phyloP scores from a whole-genome alignment of 2,113 vertebrate genomes.

The Sphyrna mokarran region DNA sequence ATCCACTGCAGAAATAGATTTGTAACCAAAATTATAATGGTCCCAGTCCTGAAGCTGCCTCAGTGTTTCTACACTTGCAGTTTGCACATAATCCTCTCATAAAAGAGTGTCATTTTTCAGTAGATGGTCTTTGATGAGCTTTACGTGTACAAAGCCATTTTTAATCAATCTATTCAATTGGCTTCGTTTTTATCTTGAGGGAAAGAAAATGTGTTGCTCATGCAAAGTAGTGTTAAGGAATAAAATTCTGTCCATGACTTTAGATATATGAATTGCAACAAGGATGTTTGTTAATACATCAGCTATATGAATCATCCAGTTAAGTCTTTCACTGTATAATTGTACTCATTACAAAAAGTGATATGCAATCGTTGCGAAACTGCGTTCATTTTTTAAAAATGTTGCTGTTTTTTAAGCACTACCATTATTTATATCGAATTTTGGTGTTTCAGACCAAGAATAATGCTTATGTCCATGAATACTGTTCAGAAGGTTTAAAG shows the following conservation, averaged over 20 bases:
- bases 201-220: not conserved
- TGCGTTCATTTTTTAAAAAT: not conserved
- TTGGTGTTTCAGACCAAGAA: not conserved
- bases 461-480: not conserved
- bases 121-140: not conserved
- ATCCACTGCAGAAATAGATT: not conserved
- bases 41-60: not conserved
- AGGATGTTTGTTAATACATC: not conserved
- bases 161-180: conserved; percentile 12
- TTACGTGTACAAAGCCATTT: not conserved
- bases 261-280: not conserved
- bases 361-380: not conserved
- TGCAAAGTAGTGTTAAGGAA: not conserved
- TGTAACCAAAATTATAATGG: not conserved
- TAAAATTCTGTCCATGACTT: not conserved
- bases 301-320: not conserved
- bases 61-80: not conserved
- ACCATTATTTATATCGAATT: not conserved
- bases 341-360: not conserved
- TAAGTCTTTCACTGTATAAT: not conserved
- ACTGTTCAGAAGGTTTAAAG: not conserved
- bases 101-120: not conserved
- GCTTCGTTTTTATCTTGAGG: not conserved
- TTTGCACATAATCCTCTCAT: not conserved
- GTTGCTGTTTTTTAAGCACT: not conserved